phyloP scores from a whole-genome alignment of 2,888 invertebrate species.

The Hydrotaea diabolus region DNA sequence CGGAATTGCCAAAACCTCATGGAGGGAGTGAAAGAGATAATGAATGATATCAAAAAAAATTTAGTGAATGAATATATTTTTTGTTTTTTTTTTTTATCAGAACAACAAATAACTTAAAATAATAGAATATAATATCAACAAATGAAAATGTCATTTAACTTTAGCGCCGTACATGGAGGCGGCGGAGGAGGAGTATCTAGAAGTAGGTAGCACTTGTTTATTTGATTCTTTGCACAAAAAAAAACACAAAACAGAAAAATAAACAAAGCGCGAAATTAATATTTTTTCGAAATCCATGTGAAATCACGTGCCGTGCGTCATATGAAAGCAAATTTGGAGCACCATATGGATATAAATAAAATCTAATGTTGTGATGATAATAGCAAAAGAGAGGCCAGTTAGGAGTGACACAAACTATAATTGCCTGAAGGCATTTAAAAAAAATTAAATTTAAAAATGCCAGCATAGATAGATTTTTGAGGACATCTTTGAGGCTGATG shows the following conservation, averaged over 20 bases:
- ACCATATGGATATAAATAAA: neutral
- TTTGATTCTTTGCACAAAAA: no score
- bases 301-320: slow-evolving; percentile 7
- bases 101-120: slow-evolving; percentile 6
- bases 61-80: neutral
- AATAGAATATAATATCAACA: slow-evolving; percentile 11
- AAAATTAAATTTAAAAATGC: no score
- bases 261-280: no score
- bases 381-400: neutral
- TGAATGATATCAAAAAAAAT: neutral
- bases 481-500: no score
- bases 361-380: neutral
- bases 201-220: no score
- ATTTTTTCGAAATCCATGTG: neutral
- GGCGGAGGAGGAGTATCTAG: no score
- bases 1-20: no score
- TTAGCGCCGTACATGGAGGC: neutral
- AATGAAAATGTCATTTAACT: slow-evolving; percentile 10
- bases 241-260: no score
- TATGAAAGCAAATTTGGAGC: neutral
- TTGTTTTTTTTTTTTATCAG: neutral
- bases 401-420: no score
- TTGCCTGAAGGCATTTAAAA: no score
- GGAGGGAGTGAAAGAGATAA: neutral
- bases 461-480: no score